These are phyloP conservation scores for Doryteuthis pealeii DNA, from an alignment of 1,140 invertebrate genomes.

Conservation along the genomic window DNA sequence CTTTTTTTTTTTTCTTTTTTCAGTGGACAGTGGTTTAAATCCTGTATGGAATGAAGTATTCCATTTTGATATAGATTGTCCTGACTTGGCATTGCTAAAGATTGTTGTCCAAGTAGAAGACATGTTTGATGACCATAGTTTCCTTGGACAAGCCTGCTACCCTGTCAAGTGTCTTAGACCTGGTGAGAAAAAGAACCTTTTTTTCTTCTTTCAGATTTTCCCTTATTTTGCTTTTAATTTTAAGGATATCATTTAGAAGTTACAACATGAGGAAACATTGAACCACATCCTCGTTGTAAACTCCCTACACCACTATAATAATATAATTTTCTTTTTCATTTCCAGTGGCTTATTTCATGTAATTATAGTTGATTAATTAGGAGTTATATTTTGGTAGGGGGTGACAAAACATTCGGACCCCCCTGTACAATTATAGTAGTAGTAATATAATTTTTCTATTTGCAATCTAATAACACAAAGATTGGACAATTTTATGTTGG, in stretches of 20 bases:
- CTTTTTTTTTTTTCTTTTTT: slow-evolving; percentile 39
- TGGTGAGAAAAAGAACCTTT: slow-evolving; percentile 53
- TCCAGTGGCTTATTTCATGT: too few relatives aligned
- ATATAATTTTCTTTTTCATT: too few relatives aligned
- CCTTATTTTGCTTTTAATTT: not conserved
- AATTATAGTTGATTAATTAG: too few relatives aligned
- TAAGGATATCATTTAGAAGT: not conserved
- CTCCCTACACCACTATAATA: too few relatives aligned
- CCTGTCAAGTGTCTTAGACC: slow-evolving; percentile 67
- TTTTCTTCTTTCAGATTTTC: not conserved
- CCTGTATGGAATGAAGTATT: slow-evolving; percentile 91
- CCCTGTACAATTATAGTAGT: too few relatives aligned
- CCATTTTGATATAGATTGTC: slow-evolving; percentile 86
- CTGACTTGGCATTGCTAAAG: slow-evolving; percentile 84
- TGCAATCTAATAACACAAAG: too few relatives aligned
- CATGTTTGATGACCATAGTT: slow-evolving; percentile 96
- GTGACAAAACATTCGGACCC: too few relatives aligned
- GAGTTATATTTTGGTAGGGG: too few relatives aligned
- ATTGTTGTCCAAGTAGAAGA: slow-evolving; percentile 97
- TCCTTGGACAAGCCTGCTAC: slow-evolving; percentile 95
- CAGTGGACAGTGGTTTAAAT: slow-evolving; percentile 95
- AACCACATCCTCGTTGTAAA: not conserved
- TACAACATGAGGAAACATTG: not conserved
- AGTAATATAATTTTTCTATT: too few relatives aligned
- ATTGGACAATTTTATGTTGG: too few relatives aligned